Evolutionary conservation across 1,140 invertebrate genomes (phyloP).

Genomic region (Lepidotrigona ventralis): DNA sequence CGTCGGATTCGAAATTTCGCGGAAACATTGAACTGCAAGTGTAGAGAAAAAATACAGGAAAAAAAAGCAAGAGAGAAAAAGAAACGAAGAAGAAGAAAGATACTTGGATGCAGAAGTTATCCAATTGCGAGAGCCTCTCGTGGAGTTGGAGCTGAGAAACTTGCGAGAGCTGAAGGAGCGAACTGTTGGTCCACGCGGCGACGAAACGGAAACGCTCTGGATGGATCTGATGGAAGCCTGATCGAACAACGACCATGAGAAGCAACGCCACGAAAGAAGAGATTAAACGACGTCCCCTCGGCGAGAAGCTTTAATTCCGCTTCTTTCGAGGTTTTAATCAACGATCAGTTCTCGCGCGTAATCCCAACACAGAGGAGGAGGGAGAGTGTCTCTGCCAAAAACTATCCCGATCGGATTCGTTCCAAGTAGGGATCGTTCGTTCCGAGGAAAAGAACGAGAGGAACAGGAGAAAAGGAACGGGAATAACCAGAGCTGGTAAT

Average conservation of each 20-base stretch:
- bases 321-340: conserved; percentile 62
- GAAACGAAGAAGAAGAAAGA: no score
- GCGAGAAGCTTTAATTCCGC: conserved; percentile 58
- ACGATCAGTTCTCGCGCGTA: conserved; percentile 55
- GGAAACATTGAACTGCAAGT: no score
- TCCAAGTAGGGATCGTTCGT: not conserved
- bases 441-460: not conserved
- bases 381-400: conserved; percentile 39
- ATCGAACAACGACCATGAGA: conserved; percentile 9
- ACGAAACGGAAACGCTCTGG: conserved; percentile 2
- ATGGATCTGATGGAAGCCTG: not conserved
- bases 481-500: conserved; percentile 43
- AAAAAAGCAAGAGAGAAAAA: no score
- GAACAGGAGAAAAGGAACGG: not conserved
- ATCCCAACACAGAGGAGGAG: conserved; percentile 37
- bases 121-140: not conserved
- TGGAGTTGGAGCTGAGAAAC: not conserved
- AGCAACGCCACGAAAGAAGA: conserved; percentile 18
- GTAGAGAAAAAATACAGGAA: no score
- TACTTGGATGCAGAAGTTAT: not conserved
- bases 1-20: no score
- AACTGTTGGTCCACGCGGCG: not conserved
- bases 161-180: not conserved
- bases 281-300: conserved; percentile 46
- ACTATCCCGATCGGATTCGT: conserved; percentile 52